These are phyloP conservation scores for Lasaia peninsularis DNA, from an alignment of 1,140 invertebrate genomes.

Conservation along the genomic window DNA sequence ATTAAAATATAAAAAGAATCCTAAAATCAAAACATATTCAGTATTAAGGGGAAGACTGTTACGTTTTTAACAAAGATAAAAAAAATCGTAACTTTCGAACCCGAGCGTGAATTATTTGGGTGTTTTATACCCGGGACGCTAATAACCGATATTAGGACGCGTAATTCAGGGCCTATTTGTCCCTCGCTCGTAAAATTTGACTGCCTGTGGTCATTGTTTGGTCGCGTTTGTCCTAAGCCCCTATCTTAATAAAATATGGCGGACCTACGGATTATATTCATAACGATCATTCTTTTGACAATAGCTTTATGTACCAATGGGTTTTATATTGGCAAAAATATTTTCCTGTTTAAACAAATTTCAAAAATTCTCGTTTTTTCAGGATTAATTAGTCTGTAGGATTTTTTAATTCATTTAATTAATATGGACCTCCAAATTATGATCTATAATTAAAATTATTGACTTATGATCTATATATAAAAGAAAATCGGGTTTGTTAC, in stretches of 20 bases:
- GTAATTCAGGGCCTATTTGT: slow-evolving; percentile 3
- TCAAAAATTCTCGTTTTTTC: no score
- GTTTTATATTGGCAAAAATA: no score
- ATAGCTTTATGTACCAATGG: background rate
- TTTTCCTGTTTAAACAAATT: no score
- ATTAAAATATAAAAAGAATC: background rate
- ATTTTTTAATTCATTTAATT: no score
- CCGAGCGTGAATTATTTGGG: slow-evolving; percentile 6
- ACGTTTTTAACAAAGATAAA: background rate
- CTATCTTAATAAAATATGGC: slow-evolving; percentile 11
- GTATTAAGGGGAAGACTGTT: background rate
- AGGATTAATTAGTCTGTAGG: no score
- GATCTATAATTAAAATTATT: no score
- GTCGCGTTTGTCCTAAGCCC: background rate
- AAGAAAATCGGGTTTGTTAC: no score
- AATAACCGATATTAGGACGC: slow-evolving; percentile 11
- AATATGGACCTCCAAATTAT: no score
- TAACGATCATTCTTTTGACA: background rate
- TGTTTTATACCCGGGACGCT: background rate
- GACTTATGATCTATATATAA: no score
- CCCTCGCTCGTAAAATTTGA: slow-evolving; percentile 9
- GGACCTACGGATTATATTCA: background rate
- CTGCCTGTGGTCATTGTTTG: slow-evolving; percentile 11
- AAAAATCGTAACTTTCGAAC: slow-evolving; percentile 4
- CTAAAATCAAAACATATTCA: slow-evolving; percentile 1